Percentiles rank a stretch among this genome's conserved stretches.
These are phyloP conservation scores for Trissolcus brochymenae DNA, from an alignment of 2,888 invertebrate genomes.

Conservation along the genomic window DNA sequence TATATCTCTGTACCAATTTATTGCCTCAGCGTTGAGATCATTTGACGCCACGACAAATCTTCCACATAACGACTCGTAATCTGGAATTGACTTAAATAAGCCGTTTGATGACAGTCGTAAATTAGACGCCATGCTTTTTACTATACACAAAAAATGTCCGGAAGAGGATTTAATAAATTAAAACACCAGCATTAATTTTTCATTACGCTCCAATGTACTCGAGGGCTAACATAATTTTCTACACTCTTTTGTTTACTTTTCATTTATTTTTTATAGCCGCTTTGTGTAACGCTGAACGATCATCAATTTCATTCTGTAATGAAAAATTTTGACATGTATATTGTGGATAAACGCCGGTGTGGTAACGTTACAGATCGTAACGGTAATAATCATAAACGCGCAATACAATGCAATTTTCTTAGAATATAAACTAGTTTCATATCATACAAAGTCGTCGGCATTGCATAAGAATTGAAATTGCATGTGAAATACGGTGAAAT, in stretches of 20 bases:
- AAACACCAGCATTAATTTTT: too few relatives aligned
- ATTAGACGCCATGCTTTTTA: too few relatives aligned
- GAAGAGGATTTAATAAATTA: too few relatives aligned
- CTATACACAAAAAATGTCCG: too few relatives aligned
- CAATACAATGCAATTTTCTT: conserved; percentile 31
- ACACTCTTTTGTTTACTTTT: neutral
- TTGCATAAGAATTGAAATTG: conserved; percentile 36
- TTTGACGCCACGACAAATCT: conserved; percentile 7
- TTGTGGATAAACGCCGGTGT: conserved; percentile 13
- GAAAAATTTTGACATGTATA: conserved; percentile 22
- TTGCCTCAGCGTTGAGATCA: neutral
- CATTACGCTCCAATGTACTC: too few relatives aligned
- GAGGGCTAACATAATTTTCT: too few relatives aligned
- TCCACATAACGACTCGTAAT: neutral
- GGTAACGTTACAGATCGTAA: conserved; percentile 34
- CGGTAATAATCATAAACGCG: conserved; percentile 29
- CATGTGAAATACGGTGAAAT: conserved; percentile 22
- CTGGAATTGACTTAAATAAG: conserved; percentile 7
- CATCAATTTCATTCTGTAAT: neutral
- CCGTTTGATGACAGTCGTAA: neutral
- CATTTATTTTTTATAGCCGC: too few relatives aligned
- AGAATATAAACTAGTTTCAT: conserved; percentile 25
- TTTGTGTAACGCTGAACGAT: neutral
- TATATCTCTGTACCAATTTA: conserved; percentile 18
- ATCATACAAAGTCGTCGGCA: conserved; percentile 25